A percentile compares a stretch with the other conserved stretches of the same genome.
These are phyloP conservation scores for Allygus modestus DNA, from an alignment of 2,888 invertebrate species.

Conservation along the genomic window DNA sequence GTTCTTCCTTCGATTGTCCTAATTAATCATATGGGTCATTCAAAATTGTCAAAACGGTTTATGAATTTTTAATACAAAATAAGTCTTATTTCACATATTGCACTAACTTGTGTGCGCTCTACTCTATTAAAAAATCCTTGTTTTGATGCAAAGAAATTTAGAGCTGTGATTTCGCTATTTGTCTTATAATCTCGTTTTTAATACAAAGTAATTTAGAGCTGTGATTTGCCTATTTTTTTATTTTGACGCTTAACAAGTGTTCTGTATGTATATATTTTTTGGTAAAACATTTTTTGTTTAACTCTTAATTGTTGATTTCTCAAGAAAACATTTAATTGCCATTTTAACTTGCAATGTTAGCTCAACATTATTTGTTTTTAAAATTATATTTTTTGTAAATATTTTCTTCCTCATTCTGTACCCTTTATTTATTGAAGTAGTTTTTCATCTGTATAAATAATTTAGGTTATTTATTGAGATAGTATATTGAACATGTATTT, in stretches of 20 bases:
- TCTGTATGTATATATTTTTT: conserved; percentile 51
- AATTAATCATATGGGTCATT: no score
- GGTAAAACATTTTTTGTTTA: conserved; percentile 10
- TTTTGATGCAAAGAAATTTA: not conserved
- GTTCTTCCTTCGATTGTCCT: no score
- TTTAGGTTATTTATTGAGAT: conserved; percentile 18
- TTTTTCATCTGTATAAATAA: conserved; percentile 22
- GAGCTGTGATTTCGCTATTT: not conserved
- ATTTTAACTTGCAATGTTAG: conserved; percentile 40
- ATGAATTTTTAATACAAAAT: no score
- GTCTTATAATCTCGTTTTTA: not conserved
- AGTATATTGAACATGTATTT: conserved; percentile 23
- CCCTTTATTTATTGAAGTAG: conserved; percentile 16
- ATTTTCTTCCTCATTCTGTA: conserved; percentile 41
- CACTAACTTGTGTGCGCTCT: no score
- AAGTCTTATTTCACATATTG: no score
- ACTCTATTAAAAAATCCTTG: not conserved
- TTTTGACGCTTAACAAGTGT: conserved; percentile 13
- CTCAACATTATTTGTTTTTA: conserved; percentile 20
- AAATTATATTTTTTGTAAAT: conserved; percentile 31
- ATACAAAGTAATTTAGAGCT: not conserved
- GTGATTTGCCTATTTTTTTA: conserved; percentile 4
- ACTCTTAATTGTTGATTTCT: conserved; percentile 13
- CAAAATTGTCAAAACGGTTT: no score
- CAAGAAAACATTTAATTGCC: conserved; percentile 1